A percentile compares a stretch with the other conserved stretches of the same genome.
Evolutionary conservation across 2,888 invertebrate species (phyloP).

Genomic region (Rhagophthalmus giganteus): DNA sequence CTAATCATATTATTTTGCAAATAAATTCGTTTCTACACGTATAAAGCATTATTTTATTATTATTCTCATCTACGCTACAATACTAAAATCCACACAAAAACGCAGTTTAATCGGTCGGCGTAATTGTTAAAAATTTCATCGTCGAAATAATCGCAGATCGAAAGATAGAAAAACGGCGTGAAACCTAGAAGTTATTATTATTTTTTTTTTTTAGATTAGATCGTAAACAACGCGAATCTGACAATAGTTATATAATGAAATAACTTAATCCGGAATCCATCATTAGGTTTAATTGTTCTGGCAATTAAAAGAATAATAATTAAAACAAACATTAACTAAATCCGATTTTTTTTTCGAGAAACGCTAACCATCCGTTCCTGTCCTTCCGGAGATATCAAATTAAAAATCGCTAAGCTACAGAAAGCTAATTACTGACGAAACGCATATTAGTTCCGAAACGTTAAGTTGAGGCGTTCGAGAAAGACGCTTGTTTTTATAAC

Average conservation of each 20-base stretch:
- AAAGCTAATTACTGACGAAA: conserved; percentile 48
- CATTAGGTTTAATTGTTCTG: conserved; percentile 21
- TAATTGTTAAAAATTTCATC: too few species aligned
- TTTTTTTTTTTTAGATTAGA: background rate
- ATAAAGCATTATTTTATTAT: too few species aligned
- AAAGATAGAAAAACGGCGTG: conserved; percentile 3
- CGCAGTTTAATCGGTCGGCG: too few species aligned
- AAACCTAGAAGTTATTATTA: background rate
- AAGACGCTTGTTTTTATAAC: conserved; percentile 45
- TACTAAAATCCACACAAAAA: too few species aligned
- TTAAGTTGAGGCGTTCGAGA: conserved; percentile 43
- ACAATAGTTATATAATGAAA: conserved; percentile 23
- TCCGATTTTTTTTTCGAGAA: conserved; percentile 17
- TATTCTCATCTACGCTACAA: too few species aligned
- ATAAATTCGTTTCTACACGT: too few species aligned
- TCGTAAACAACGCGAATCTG: conserved; percentile 3
- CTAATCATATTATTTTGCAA: too few species aligned
- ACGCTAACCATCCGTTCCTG: conserved; percentile 20
- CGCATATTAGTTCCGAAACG: conserved; percentile 52
- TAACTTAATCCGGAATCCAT: conserved; percentile 23
- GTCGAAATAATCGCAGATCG: too few species aligned
- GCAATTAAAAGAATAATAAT: conserved; percentile 26
- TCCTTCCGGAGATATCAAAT: conserved; percentile 32
- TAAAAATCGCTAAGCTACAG: conserved; percentile 33
- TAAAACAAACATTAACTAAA: conserved; percentile 26